Base-by-base conservation (phyloP, 1,140 invertebrate species). In the Apocrypta bakeri region DNA sequence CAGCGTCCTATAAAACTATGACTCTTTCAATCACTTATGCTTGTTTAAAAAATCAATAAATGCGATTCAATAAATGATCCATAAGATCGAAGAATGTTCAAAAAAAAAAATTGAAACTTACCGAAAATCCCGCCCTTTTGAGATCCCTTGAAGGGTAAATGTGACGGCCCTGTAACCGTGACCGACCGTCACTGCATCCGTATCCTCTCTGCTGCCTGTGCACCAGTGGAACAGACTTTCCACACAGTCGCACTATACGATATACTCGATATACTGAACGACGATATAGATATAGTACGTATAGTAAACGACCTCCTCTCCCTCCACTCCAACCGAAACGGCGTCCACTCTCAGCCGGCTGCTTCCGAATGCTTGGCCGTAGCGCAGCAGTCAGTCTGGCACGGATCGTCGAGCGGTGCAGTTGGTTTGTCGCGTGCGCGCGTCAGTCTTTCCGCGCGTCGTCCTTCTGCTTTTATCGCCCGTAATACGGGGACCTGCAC, bases 341-440 rank as follows among this genome's bases (percentile, higher is more conserved):
- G 33, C 33, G 33, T 37, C 9, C 33, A 9, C 33, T 37, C 33
- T 11, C 48, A 56, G 48, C 48, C 48, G 48, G 48, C 63, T 64
- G 17, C 17, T 64, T 12, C 63, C 27, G 63, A 3, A 14, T 6
- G 48, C 17, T 17, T 17, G 17, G 48, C 48, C 17, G 48, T 17
- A 48, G 42, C 24, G 14, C 25, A n/a, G 63, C 4, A 17, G 12
- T 80, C 31, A 82, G 48, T 73, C 24, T 79, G 29, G 68, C 81
- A 73, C 81, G 75, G 33, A 21, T 17, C 81, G 66, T 78, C 33
- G 81, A 72, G 74, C 75, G 81, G 42, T 71, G 42, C 1, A 0
- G 24, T 11, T 37, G 17, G 86, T 85, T 84, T 17, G 78, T 85
- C 37, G 11, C 24, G 83, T 85, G 86, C 29, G 4, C 25, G 21